Base-by-base conservation (phyloP, 2,113 vertebrate genomes). In the Agelaius tricolor region DNA sequence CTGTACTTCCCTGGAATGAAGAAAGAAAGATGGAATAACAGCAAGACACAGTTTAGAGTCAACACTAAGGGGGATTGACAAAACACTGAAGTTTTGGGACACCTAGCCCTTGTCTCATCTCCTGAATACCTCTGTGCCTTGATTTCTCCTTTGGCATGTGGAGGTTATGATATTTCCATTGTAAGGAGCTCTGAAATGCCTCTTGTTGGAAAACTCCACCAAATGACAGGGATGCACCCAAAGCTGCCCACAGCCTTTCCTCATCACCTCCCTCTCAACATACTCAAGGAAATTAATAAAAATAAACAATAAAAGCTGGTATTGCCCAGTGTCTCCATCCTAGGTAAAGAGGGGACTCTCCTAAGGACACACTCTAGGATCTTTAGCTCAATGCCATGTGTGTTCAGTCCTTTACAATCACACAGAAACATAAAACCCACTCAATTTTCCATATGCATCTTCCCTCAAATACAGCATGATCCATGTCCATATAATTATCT, bases 321-420 rank as follows among this genome's bases (percentile, higher is more conserved):
- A 2, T 11, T 83, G 23, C 35, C 39, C 62, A 47, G 21, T 6
- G 5, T 3, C 30, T 77, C 46, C 31, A 52, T 31, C 62, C 31
- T 2, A 35, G 54, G 39, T 67, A 73, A 20, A 1, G 37, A 63
- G 62, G 15, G 30, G 24, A n/a, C 9, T 41, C 15, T 57, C 41
- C 41, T 44, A 3, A 47, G n/a, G 27, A 27, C 2, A 7, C 27
- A 23, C 27, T 52, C 69, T 49, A 57, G 46, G 18, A 4, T 14
- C 2, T 1, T 33, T 15, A 54, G 16, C 49, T 22, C 24, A 4
- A 8, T 91, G 39, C 73, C 7, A 0, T 1, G 6, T 6, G 15
- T 16, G 23, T 13, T n/a, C 44, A 33, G 44, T 41, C 59, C 46
- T 81, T 74, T 26, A 35, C 21, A 41, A 19, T 23, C 3, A 54